Percentiles rank a stretch among this genome's conserved stretches.
Conservation (phyloP, 2,797 vertebrate genomes). For the Rhinogobio ventralis region DNA sequence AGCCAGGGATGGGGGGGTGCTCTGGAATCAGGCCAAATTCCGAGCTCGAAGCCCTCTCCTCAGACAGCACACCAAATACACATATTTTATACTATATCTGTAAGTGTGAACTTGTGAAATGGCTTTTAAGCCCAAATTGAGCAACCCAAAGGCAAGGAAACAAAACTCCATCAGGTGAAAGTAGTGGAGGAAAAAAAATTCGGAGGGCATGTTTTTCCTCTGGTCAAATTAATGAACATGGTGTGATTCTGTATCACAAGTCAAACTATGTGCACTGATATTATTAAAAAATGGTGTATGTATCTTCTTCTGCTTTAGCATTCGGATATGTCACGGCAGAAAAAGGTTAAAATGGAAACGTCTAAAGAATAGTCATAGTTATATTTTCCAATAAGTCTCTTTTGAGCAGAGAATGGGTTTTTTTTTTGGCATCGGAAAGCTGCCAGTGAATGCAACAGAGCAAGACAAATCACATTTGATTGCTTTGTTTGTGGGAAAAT, state of each 20-base stretch:
- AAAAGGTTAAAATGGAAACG: background rate
- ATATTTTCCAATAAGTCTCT: conserved; percentile 13
- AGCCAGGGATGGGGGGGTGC: too few species aligned
- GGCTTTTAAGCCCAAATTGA: background rate
- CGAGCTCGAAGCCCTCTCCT: too few species aligned
- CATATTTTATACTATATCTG: too few species aligned
- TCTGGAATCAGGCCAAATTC: too few species aligned
- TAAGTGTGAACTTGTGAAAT: too few species aligned
- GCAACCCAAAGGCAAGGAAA: background rate
- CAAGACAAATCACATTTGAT: conserved; percentile 37
- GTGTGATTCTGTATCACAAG: background rate
- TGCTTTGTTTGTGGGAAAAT: conserved; percentile 25
- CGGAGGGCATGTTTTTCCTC: background rate
- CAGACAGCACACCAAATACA: too few species aligned
- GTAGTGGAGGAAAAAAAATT: background rate
- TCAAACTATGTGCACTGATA: background rate
- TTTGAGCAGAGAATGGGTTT: background rate
- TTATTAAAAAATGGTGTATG: background rate
- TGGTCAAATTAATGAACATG: background rate
- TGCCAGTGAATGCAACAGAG: conserved; percentile 14
- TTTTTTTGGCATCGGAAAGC: conserved; percentile 8
- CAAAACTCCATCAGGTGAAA: background rate
- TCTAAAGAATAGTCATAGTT: background rate
- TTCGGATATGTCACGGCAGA: background rate
- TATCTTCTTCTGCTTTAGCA: background rate